Conservation (phyloP, 2,113 vertebrate species). For the Ptilorrhoa leucosticta region DNA sequence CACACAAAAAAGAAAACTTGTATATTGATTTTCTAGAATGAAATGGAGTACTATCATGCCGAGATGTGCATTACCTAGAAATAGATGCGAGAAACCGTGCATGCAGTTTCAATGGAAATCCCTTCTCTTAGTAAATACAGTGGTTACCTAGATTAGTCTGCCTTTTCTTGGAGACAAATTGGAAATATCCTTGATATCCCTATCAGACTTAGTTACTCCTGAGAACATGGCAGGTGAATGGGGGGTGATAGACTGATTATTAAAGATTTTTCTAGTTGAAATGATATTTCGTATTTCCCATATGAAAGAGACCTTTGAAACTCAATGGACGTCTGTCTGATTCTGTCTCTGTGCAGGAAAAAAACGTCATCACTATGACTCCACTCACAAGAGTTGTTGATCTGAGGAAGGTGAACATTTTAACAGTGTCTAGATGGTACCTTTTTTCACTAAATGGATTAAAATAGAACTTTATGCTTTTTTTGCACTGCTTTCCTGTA, state of each 20-base stretch:
- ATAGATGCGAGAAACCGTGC: fast-evolving
- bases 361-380: background rate
- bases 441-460: background rate
- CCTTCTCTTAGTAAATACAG: background rate
- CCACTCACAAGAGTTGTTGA: background rate
- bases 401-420: background rate
- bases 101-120: background rate
- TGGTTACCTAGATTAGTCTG: background rate
- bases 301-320: background rate
- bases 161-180: background rate
- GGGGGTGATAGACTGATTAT: background rate
- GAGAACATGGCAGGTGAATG: background rate
- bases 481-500: background rate
- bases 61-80: background rate
- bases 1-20: too few relatives aligned
- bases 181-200: background rate
- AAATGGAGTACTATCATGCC: background rate
- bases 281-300: background rate
- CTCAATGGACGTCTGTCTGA: background rate
- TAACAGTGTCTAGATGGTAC: background rate
- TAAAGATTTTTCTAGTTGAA: background rate
- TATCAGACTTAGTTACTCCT: background rate
- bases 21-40: background rate
- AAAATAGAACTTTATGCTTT: background rate
- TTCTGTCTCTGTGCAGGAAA: background rate